Evolutionary conservation across 2,113 vertebrate species (phyloP).

Genomic region (Ploceus nigricollis): DNA sequence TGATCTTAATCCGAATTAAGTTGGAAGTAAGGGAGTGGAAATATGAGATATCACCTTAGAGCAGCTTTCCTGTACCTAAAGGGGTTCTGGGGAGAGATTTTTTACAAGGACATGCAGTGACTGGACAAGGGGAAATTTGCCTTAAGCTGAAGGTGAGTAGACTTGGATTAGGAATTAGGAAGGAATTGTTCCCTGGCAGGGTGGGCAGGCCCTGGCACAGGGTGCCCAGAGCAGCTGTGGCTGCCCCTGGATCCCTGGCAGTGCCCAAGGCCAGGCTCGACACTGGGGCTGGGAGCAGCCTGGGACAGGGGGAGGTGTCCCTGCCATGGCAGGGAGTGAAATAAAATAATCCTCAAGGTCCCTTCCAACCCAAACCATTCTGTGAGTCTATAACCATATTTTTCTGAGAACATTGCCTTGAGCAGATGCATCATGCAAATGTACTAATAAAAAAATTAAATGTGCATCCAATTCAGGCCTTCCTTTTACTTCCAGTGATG

Average conservation of each 20-base stretch:
- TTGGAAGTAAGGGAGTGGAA: neutral
- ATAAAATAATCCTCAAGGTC: fast-evolving
- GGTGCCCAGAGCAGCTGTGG: neutral
- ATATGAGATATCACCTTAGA: neutral
- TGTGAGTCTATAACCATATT: neutral
- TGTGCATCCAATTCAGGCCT: neutral
- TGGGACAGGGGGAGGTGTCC: neutral
- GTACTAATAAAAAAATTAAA: neutral
- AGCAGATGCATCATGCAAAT: neutral
- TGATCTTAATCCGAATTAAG: neutral
- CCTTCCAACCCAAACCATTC: neutral
- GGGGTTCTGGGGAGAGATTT: neutral
- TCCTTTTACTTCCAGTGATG: neutral
- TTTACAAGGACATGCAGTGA: neutral
- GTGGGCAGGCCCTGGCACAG: neutral
- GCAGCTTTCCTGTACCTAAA: neutral
- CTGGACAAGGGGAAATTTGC: neutral
- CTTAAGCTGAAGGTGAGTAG: neutral
- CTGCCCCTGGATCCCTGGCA: neutral
- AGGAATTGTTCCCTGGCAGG: fast-evolving
- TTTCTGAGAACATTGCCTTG: neutral
- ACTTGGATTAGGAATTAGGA: neutral
- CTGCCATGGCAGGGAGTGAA: neutral
- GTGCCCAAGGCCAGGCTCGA: neutral
- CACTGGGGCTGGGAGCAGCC: neutral